phyloP scores from a whole-genome alignment of 2,797 vertebrate species.

The Hippoglossus hippoglossus region DNA sequence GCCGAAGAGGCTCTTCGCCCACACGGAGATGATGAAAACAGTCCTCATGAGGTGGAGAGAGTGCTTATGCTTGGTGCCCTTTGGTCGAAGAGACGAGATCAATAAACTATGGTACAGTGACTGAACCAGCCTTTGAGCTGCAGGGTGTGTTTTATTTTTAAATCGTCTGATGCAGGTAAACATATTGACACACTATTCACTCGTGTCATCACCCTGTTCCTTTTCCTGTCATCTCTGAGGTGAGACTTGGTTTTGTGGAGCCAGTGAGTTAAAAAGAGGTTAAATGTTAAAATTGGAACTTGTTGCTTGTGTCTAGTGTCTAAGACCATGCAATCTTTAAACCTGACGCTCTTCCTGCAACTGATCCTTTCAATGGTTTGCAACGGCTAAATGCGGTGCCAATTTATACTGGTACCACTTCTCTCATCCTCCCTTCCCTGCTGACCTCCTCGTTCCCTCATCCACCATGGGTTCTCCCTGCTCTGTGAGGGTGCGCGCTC shows the following conservation, averaged over 20 bases:
- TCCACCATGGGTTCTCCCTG: slow-evolving; percentile 32
- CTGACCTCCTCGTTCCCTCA: slow-evolving; percentile 21
- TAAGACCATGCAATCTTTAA: slow-evolving; percentile 2
- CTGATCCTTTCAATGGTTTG: slow-evolving; percentile 15
- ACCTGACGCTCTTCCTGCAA: not conserved
- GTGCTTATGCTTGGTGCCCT: slow-evolving; percentile 19
- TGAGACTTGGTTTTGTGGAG: slow-evolving; percentile 4
- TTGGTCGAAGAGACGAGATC: slow-evolving; percentile 44
- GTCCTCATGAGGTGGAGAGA: slow-evolving; percentile 21
- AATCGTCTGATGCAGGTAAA: slow-evolving; percentile 30
- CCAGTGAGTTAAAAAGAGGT: not conserved
- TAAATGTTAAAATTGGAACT: too few relatives aligned
- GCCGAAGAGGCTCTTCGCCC: slow-evolving; percentile 41
- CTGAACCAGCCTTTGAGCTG: slow-evolving; percentile 41
- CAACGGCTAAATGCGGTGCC: not conserved
- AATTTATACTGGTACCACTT: slow-evolving; percentile 9
- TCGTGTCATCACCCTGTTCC: slow-evolving; percentile 26
- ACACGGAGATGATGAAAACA: slow-evolving; percentile 63
- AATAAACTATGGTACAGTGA: slow-evolving; percentile 38
- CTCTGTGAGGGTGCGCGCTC: slow-evolving; percentile 48
- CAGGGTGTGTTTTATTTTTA: slow-evolving; percentile 39
- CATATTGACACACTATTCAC: slow-evolving; percentile 45
- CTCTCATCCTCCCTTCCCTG: slow-evolving; percentile 9
- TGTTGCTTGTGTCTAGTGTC: slow-evolving; percentile 11
- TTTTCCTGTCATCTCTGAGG: slow-evolving; percentile 2